Evolutionary conservation across 2,797 vertebrate species (phyloP).

Genomic region (Myotis planiceps): DNA sequence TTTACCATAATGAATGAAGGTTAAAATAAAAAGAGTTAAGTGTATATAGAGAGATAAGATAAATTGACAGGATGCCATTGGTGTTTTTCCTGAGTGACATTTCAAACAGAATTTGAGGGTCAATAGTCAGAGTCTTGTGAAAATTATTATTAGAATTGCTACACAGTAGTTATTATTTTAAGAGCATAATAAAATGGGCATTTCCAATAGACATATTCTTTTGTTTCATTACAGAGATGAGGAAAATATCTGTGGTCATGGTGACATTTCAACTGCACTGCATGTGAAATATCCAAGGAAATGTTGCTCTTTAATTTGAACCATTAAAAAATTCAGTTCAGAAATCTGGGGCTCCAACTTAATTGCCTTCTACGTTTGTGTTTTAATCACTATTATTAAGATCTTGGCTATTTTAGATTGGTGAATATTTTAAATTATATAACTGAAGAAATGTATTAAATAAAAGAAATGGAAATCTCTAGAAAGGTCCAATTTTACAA

Average conservation of each 20-base stretch:
- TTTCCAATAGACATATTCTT: neutral
- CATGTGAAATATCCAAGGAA: neutral
- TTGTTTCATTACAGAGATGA: neutral
- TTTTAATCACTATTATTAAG: neutral
- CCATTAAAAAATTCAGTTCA: neutral
- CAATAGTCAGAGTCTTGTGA: neutral
- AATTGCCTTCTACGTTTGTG: neutral
- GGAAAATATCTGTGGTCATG: neutral
- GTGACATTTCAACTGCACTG: neutral
- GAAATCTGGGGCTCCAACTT: neutral
- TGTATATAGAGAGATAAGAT: neutral
- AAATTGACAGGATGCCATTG: neutral
- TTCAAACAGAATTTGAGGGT: neutral
- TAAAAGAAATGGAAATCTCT: conserved; percentile 17
- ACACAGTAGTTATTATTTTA: neutral
- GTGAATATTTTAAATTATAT: conserved; percentile 13
- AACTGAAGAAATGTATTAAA: neutral
- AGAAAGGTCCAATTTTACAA: conserved; percentile 20
- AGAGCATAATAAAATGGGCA: neutral
- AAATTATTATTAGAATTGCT: neutral
- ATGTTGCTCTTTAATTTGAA: neutral
- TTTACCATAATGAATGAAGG: neutral
- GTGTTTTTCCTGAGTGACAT: neutral
- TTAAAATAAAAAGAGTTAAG: neutral
- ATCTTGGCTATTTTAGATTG: neutral